Percentiles rank a stretch among this genome's conserved stretches.
Evolutionary conservation across 2,113 vertebrate genomes (phyloP).

Genomic region (Centropus unirufus): DNA sequence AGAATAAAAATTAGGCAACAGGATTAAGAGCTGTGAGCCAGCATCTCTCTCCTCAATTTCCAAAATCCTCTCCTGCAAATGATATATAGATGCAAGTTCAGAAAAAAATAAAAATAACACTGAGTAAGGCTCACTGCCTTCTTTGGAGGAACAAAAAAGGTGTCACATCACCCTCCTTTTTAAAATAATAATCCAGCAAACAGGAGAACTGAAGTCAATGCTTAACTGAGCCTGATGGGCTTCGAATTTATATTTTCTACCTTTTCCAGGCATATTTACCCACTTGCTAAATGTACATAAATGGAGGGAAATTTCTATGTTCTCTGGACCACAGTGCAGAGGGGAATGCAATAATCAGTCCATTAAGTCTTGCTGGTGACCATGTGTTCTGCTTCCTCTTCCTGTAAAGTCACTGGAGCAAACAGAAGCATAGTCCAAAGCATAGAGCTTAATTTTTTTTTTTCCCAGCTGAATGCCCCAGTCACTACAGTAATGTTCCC

Average conservation of each 20-base stretch:
- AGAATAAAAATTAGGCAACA: background rate
- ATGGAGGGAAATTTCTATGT: background rate
- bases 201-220: background rate
- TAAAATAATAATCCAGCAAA: background rate
- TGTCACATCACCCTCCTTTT: background rate
- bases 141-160: background rate
- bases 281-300: background rate
- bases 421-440: background rate
- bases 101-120: background rate
- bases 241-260: background rate
- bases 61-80: background rate
- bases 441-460: background rate
- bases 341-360: background rate
- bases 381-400: background rate
- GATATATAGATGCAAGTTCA: background rate
- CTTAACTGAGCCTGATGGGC: background rate
- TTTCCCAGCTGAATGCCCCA: background rate
- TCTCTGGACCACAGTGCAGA: background rate
- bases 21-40: background rate
- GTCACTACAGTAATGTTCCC: background rate
- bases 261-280: background rate
- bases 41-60: background rate
- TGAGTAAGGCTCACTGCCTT: background rate
- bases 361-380: background rate
- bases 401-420: background rate